Base-by-base conservation (phyloP, 2,797 vertebrate genomes). In the Nothura maculosa region DNA sequence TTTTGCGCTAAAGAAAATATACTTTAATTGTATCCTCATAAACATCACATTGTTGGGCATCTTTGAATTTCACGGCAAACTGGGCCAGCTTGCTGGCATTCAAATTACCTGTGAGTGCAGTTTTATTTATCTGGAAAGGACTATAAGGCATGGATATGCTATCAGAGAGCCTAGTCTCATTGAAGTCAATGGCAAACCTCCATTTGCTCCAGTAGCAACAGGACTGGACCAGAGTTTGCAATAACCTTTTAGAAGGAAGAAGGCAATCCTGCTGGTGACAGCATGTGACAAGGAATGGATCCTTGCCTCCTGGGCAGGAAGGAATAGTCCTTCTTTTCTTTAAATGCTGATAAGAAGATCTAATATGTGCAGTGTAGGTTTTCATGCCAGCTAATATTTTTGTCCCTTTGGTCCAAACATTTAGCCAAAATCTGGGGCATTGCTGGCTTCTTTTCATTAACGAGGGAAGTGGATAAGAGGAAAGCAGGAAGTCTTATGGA, bases 1-100 rank as follows among this genome's bases (percentile, higher is more conserved):
- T 77, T 50, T 61, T 89, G 88, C 50, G 70, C 88, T 93, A 95
- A 34, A 61, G 95, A 95, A 95, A 92, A 97, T 95, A 92, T 79
- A 70, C 78, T 96, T 89, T 95, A 94, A 97, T 95, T 96, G 91
- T 96, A 82, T 92, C 88, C 93, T 96, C 81, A 77, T 96, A 97
- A 96, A 92, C 76, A 83, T 94, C 81, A 52, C 28, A 45, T 96
- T 85, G 81, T 92, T 94, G 87, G 85, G 38, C 83, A 72, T 95
- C 95, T 97, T 96, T 94, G 94, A 97, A 96, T 97, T 96, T 94
- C 85, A 68, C 25, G 52, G 88, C 89, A 95, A 97, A 97, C 90
- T 66, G 88, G 88, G 72, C 89, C 85, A 91, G 87, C 92, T 97
- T 96, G 78, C 97, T 96, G 94, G 86, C 95, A 94, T 95, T 94